phyloP scores from a whole-genome alignment of 2,113 vertebrate genomes.

The Daubentonia madagascariensis region DNA sequence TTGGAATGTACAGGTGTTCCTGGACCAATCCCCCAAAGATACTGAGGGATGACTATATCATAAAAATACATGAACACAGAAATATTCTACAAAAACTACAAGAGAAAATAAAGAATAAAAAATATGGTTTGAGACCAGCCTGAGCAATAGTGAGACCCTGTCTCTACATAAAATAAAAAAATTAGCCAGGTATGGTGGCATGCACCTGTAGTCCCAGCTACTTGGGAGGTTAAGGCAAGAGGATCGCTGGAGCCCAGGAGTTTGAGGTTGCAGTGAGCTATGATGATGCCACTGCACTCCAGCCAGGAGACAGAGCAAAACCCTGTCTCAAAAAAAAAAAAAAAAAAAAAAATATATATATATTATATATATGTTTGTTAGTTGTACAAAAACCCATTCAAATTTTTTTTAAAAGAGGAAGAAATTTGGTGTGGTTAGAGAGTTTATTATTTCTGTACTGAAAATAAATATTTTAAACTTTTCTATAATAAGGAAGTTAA shows the following conservation, averaged over 20 bases:
- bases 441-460: neutral
- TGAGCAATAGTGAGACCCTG: too few species aligned
- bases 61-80: neutral
- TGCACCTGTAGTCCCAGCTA: too few species aligned
- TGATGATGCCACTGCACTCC: too few species aligned
- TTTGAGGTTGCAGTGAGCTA: too few species aligned
- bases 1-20: neutral
- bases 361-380: neutral
- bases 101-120: neutral
- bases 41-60: neutral
- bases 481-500: neutral
- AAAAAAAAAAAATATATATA: too few species aligned
- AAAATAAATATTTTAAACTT: neutral
- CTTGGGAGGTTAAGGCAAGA: too few species aligned
- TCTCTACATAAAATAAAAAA: too few species aligned
- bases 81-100: neutral
- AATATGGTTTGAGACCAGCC: neutral
- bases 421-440: neutral
- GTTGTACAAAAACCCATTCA: neutral
- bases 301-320: too few species aligned
- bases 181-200: too few species aligned
- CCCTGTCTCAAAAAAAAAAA: too few species aligned
- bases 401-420: neutral
- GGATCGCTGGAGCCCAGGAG: too few species aligned
- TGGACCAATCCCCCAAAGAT: neutral